A percentile compares a stretch with the other conserved stretches of the same genome.
Evolutionary conservation across 2,113 vertebrate genomes (phyloP).

Genomic region (Megaleporinus macrocephalus): DNA sequence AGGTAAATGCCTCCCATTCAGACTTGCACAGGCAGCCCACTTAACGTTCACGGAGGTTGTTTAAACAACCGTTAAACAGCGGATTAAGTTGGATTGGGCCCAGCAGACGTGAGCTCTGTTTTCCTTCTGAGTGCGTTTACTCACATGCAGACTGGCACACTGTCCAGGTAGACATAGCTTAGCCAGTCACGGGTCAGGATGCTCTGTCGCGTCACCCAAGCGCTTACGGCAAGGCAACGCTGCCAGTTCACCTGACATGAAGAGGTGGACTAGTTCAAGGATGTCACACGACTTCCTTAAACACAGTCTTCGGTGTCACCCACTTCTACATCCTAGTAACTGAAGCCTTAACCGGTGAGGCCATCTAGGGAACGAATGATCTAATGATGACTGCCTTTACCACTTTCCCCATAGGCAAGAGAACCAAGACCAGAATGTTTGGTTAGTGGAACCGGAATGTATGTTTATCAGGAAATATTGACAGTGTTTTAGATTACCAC

Average conservation of each 20-base stretch:
- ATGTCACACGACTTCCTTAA: conserved; percentile 24
- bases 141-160: conserved; percentile 41
- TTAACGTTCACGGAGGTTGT: conserved; percentile 73
- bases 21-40: conserved; percentile 56
- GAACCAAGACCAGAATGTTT: neutral
- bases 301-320: neutral
- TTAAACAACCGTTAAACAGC: conserved; percentile 77
- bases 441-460: neutral
- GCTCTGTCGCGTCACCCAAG: conserved; percentile 38
- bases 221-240: conserved; percentile 14
- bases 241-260: conserved; percentile 9
- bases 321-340: neutral
- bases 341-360: neutral
- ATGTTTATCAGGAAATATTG: neutral
- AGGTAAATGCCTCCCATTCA: conserved; percentile 75
- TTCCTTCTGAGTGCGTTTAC: conserved; percentile 28
- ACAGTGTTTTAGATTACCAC: neutral
- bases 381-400: conserved; percentile 5
- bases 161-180: conserved; percentile 48
- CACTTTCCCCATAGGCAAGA: neutral
- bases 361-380: neutral
- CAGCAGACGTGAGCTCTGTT: conserved; percentile 60
- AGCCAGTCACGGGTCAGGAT: conserved; percentile 38
- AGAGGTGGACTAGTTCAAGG: conserved; percentile 27
- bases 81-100: conserved; percentile 72